Evolutionary conservation across 2,888 invertebrate genomes (phyloP).

Genomic region (Beris chalybata): DNA sequence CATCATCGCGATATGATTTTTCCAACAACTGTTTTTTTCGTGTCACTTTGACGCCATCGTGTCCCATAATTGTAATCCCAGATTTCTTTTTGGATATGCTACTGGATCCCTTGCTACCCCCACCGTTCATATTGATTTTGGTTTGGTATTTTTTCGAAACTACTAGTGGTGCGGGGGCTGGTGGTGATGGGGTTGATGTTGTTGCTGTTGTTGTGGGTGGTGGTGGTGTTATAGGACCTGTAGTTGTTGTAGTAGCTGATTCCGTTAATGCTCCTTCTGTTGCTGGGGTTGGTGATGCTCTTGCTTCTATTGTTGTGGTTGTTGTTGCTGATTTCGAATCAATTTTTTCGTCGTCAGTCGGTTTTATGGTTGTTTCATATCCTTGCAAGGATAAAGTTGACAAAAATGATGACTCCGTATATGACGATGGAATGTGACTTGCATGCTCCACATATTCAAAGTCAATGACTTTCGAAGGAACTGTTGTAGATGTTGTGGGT

Average conservation of each 20-base stretch:
- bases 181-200: constrained; percentile 5
- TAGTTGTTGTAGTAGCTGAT: not conserved
- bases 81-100: constrained; percentile 33
- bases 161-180: not conserved
- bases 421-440: not conserved
- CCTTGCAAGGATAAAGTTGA: constrained; percentile 13
- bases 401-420: constrained; percentile 5
- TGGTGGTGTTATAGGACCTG: not conserved
- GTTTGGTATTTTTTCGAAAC: constrained; percentile 1
- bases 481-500: not conserved
- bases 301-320: constrained; percentile 8
- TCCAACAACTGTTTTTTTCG: constrained; percentile 53
- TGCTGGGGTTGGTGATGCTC: not conserved
- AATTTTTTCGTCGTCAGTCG: constrained; percentile 46
- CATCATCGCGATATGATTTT: constrained; percentile 45
- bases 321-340: constrained; percentile 37
- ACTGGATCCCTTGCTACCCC: constrained; percentile 18
- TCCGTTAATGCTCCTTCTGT: not conserved
- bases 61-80: constrained; percentile 43
- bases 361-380: constrained; percentile 41
- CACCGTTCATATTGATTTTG: constrained; percentile 21
- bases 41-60: constrained; percentile 53
- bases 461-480: not conserved
- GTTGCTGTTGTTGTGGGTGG: constrained; percentile 7
- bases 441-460: constrained; percentile 3